A percentile compares a stretch with the other conserved stretches of the same genome.
Conservation (phyloP, 1,140 invertebrate genomes). For the Leguminivora glycinivorella region DNA sequence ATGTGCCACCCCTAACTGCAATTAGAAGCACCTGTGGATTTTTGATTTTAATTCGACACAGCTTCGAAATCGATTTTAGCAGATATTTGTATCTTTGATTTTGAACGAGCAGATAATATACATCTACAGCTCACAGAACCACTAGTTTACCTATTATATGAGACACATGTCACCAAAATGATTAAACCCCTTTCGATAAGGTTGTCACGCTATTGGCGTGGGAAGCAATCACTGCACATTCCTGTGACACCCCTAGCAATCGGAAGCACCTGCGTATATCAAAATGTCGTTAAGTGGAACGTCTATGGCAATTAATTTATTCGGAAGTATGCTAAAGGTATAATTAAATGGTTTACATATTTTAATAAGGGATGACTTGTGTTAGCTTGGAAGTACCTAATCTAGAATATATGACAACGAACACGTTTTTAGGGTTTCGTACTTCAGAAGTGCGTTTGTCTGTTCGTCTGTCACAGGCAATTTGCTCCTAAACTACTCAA, state of each 20-base stretch:
- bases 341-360: background rate
- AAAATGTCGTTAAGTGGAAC: background rate
- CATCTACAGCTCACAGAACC: too few species aligned
- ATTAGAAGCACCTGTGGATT: background rate
- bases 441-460: too few species aligned
- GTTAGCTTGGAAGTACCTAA: background rate
- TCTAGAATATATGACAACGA: too few species aligned
- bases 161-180: background rate
- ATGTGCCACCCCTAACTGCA: background rate
- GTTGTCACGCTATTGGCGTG: slow-evolving; percentile 2
- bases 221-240: slow-evolving; percentile 20
- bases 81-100: too few species aligned
- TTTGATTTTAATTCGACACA: too few species aligned
- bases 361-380: background rate
- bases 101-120: too few species aligned
- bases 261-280: background rate
- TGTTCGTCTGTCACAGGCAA: too few species aligned
- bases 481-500: too few species aligned
- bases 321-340: background rate
- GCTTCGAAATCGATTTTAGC: too few species aligned
- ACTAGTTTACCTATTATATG: too few species aligned
- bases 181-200: background rate
- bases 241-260: background rate
- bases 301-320: slow-evolving; percentile 3
- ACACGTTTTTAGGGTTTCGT: too few species aligned